These are phyloP conservation scores for Camelus bactrianus DNA, from an alignment of 2,113 vertebrate species.

Conservation along the genomic window DNA sequence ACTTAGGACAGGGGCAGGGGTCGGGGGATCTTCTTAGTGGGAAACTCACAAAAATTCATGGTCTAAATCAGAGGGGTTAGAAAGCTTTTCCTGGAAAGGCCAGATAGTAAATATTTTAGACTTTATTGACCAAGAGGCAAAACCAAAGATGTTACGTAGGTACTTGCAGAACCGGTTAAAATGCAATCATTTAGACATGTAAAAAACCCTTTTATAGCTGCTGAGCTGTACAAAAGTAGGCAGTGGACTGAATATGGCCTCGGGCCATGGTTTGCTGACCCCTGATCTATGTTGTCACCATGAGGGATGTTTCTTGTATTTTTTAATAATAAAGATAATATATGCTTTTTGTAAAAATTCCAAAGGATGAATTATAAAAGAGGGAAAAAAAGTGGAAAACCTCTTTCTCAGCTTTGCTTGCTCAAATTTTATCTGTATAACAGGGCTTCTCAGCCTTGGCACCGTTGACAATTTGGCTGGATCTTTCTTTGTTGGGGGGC, in stretches of 20 bases:
- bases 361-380: not conserved
- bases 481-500: too few relatives aligned
- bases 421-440: not conserved
- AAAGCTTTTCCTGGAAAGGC: not conserved
- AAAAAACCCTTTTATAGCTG: not conserved
- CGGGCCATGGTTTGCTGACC: not conserved
- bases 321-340: not conserved
- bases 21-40: not conserved
- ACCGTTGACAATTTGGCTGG: too few relatives aligned
- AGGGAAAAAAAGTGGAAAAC: not conserved
- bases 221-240: not conserved
- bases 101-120: not conserved
- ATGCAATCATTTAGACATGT: not conserved
- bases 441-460: not conserved
- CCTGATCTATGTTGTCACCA: not conserved
- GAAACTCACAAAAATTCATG: not conserved
- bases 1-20: not conserved
- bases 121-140: not conserved
- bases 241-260: not conserved
- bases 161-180: not conserved
- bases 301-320: not conserved
- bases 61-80: not conserved
- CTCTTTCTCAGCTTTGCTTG: not conserved
- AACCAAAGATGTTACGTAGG: not conserved
- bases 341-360: not conserved